Conservation (phyloP, 2,113 vertebrate genomes). For the Stegostoma tigrinum region DNA sequence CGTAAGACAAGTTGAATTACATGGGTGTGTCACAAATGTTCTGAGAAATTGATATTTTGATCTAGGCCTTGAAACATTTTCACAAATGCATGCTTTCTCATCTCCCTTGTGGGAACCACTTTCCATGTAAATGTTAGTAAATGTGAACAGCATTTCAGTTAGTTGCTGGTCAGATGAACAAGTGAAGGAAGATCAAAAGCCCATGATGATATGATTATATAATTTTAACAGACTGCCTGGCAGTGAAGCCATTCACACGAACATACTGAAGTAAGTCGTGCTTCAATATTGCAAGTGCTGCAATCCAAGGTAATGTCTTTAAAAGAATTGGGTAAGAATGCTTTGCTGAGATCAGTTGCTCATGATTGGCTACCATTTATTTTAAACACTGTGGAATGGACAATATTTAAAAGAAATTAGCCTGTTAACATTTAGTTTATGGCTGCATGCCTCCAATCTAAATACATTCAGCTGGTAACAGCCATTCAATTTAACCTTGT, state of each 20-base stretch:
- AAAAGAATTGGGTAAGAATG: neutral
- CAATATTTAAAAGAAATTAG: neutral
- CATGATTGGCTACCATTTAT: neutral
- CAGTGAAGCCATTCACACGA: too few relatives aligned
- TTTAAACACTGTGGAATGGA: neutral
- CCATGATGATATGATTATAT: too few relatives aligned
- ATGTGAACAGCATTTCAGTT: neutral
- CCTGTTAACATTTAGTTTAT: neutral
- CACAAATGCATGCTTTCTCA: neutral
- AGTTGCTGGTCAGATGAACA: neutral
- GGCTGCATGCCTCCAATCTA: neutral
- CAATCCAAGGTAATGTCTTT: neutral
- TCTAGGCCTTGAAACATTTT: neutral
- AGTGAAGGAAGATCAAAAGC: too few relatives aligned
- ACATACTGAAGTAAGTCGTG: too few relatives aligned
- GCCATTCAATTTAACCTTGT: neutral
- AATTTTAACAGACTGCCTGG: too few relatives aligned
- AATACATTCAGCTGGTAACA: neutral
- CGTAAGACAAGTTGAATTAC: neutral
- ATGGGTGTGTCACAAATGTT: neutral
- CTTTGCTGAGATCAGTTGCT: neutral
- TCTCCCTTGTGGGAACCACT: neutral
- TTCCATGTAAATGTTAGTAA: neutral
- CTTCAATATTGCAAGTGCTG: neutral
- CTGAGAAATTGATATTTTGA: neutral